Base-by-base conservation (phyloP, 2,888 invertebrate genomes). In the Ochropleura plecta region DNA sequence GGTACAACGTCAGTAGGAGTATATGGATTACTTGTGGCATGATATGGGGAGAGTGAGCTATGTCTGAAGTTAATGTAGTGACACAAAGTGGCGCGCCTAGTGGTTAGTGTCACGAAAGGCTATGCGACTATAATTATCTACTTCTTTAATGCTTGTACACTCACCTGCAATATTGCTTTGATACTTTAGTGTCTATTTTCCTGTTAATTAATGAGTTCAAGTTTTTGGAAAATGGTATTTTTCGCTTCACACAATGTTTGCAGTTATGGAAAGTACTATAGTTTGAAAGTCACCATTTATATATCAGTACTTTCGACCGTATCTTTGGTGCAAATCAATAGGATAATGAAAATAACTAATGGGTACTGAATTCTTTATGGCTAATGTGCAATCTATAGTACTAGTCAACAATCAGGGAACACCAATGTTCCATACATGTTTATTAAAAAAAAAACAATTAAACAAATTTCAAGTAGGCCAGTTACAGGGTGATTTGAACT, bases 1-100 rank as follows among this genome's bases (percentile, higher is more conserved):
- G 75, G 75, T 84, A 80, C 76, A 75, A 80, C 67, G 84, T 64
- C 82, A 51, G 53, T 75, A 12, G 72, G 44, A 30, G 75, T 64
- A 57, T 82, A 84, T 75, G 75, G 72, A 83, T 80, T 63, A 67
- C 72, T 51, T 6, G 57, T 18, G 0, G 49, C 46, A 51, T 49
- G 42, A 83, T 79, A 75, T 49, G 46, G 20, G 12, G 9, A n/a
- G 14, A 20, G 69, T 64, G 48, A 70, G 44, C 20, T 64, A 72
- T 67, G 75, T 67, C 42, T 59, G 0, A n/a, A 66, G 83, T 44
- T 69, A 79, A 53, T 42, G 10, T 18, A 55, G 63, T 44, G 68
- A 48, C 67, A 68, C 73, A 10, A 78, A 40, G 66, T 63, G 18
- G 51, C 20, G 14, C n/a, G 12, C 40, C 53, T 62, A 16, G 51